Conservation (phyloP, 2,113 vertebrate genomes). For the Brachionichthys hirsutus region DNA sequence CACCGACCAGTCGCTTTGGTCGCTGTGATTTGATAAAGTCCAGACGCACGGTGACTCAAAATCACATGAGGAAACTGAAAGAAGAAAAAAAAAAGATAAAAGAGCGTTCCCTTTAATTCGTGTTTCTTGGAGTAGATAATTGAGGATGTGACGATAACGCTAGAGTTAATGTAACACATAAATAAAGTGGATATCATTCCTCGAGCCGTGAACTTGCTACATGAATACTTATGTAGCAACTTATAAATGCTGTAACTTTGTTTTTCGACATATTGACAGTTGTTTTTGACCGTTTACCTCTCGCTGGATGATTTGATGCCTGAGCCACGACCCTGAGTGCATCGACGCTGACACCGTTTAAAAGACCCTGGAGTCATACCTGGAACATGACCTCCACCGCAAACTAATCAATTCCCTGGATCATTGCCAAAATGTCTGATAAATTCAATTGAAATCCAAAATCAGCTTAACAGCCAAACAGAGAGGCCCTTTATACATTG, state of each 20-base stretch:
- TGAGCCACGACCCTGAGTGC: not conserved
- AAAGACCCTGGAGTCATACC: constrained; percentile 4
- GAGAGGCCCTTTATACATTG: constrained; percentile 18
- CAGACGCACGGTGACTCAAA: constrained; percentile 78
- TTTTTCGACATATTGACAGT: not conserved
- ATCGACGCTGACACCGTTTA: not conserved
- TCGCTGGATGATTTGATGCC: not conserved
- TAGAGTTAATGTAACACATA: no score
- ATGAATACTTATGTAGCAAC: not conserved
- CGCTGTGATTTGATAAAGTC: constrained; percentile 73
- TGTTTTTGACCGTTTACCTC: not conserved
- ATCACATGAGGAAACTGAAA: constrained; percentile 72
- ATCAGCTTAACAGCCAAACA: constrained; percentile 31
- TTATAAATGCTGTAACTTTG: not conserved
- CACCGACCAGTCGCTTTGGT: constrained; percentile 70
- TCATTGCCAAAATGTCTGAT: constrained; percentile 1
- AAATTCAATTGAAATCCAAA: constrained; percentile 31
- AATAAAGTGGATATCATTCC: not conserved
- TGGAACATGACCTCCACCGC: constrained; percentile 3
- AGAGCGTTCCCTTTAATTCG: not conserved
- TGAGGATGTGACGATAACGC: not conserved
- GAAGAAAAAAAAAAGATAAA: constrained; percentile 2
- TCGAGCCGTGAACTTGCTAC: not conserved
- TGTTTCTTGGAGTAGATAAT: not conserved
- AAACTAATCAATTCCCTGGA: constrained; percentile 5